Base-by-base conservation (phyloP, 1,140 invertebrate genomes). In the Penaeus vannamei region DNA sequence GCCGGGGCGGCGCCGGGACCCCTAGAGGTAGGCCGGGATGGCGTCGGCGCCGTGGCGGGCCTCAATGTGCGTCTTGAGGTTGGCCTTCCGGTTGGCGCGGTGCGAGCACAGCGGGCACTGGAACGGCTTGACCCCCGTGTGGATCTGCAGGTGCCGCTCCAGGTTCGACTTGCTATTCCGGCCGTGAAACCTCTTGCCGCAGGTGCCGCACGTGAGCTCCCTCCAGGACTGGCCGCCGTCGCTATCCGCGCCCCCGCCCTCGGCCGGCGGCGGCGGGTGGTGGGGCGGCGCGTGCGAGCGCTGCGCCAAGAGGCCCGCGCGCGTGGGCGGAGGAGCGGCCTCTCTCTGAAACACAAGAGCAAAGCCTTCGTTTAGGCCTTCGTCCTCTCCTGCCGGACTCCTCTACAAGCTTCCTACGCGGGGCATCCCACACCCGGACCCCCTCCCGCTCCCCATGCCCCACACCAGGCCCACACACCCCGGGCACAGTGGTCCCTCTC, bases 81-180 rank as follows among this genome's bases (percentile, higher is more conserved):
- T 91, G 77, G 84, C 84, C 85, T 91, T 91, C 80, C 87, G 83
- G 64, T 87, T 91, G 17, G 90, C 87, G 46, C 89, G 87, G 80
- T 91, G 89, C 5, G 90, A 85, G 92, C 94, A 95, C 22, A 91
- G 80, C 26, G 94, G 94, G 92, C 95, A 95, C 86, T 86, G 80
- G 86, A 91, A 92, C 32, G 90, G 91, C 77, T 92, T 91, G 23
- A 90, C 81, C 20, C 92, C 91, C 26, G 88, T 91, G 81, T 93
- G 92, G 46, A 90, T 91, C 36, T 91, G 86, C 82, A 91, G 82
- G 82, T 93, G 92, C 3, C 90, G 90, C 23, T 92, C 91, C 36
- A 93, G 86, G 85, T 91, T 92, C 19, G 92, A 87, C 66, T 90
- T 90, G 66, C 90, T 91, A 72, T 91, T 90, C 46, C 90, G 90